phyloP scores from a whole-genome alignment of 2,113 vertebrate species.

The Acrocephalus kingi region DNA sequence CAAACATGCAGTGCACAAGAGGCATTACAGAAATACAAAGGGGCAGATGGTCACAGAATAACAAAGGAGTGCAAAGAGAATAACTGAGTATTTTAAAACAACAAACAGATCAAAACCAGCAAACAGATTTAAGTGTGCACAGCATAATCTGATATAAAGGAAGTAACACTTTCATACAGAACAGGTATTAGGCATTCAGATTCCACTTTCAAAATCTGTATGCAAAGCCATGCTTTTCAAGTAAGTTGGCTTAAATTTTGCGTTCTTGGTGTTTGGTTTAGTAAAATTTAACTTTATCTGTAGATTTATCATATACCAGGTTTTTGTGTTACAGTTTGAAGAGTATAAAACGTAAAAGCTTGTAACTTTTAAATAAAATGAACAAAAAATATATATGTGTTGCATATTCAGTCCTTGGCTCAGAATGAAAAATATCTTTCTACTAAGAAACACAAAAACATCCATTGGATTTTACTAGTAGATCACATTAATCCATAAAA shows the following conservation, averaged over 20 bases:
- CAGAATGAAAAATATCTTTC: neutral
- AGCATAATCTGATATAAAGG: neutral
- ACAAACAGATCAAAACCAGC: slow-evolving; percentile 11
- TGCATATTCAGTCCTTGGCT: neutral
- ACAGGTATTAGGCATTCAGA: slow-evolving; percentile 9
- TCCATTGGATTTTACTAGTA: neutral
- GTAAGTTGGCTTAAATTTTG: neutral
- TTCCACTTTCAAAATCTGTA: slow-evolving; percentile 34
- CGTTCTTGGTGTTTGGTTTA: neutral
- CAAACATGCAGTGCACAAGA: slow-evolving; percentile 54
- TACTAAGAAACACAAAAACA: neutral
- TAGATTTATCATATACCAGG: neutral
- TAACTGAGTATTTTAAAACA: slow-evolving; percentile 12
- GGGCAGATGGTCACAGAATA: slow-evolving; percentile 15
- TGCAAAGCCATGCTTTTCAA: slow-evolving; percentile 46
- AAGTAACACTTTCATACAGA: neutral
- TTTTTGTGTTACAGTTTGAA: neutral
- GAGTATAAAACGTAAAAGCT: neutral
- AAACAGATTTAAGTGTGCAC: slow-evolving; percentile 36
- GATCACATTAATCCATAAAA: neutral
- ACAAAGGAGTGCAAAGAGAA: slow-evolving; percentile 13
- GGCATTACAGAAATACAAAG: slow-evolving; percentile 28
- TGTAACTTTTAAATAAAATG: neutral
- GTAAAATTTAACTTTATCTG: neutral
- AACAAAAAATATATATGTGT: neutral